Evolutionary conservation across 2,113 vertebrate genomes (phyloP), one percentile per base, ranked within the genome.

Genomic region (Colinus virginianus): DNA sequence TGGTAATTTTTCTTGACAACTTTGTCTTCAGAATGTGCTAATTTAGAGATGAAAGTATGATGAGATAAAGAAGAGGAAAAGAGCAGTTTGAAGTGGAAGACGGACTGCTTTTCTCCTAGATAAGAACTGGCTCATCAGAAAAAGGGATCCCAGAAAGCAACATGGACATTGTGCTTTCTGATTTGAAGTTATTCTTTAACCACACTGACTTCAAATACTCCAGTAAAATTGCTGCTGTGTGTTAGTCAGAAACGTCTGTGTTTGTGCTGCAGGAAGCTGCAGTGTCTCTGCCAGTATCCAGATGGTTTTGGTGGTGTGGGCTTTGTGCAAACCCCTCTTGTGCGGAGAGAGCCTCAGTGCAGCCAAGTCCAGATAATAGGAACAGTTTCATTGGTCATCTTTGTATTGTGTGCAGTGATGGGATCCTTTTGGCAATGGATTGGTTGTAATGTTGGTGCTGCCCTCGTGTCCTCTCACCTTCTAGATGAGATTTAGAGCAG

Each of bases 1-100:
- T 11, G 5, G 87, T 93, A 56, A 95, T 91, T 94, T 63, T 71
- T 43, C 87, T 2, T 87, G 95, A 91, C 91, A 90, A 40, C 81
- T 87, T 94, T 94, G 92, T 92, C 84, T 96, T 40, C 22, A 84
- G 67, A 46, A 87, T 61, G 84, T 75, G 92, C 87, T 95, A n/a
- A 94, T 96, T 93, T 79, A 40, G 61, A 90, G 94, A 89, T 93
- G 95, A 95, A 91, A 96, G 94, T 2, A n/a, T 38, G 89, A 80
- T 78, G 74, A 32, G 95, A 84, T 45, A 49, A 76, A 53, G 95
- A 85, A 1, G 71, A 11, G 15, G 21, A 15, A 42, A 34, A 62
- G 82, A 32, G 51, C 34, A 25, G 84, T 69, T 93, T 82, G 92
- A 74, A 87, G 94, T 20, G 78, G 67, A 34, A 69, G 84, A 58